Conservation (phyloP, 2,797 vertebrate genomes). For the Malurus leucopterus region DNA sequence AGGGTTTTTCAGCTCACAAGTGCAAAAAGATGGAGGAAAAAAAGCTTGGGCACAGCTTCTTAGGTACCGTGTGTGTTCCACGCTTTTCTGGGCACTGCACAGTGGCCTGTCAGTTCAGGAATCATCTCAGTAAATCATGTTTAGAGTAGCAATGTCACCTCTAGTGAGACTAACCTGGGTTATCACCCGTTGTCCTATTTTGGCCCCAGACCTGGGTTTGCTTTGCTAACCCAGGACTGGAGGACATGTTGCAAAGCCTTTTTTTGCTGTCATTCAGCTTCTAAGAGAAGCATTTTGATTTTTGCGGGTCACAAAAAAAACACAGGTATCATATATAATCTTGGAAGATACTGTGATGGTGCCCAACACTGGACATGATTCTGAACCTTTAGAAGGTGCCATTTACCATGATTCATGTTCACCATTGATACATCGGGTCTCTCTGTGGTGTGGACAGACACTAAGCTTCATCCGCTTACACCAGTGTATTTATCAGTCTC, state of each 20-base stretch:
- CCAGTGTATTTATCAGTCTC: neutral
- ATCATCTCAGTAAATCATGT: neutral
- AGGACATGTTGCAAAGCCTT: neutral
- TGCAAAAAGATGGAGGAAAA: neutral
- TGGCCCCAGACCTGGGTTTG: neutral
- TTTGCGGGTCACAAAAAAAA: neutral
- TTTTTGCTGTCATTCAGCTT: neutral
- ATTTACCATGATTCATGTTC: neutral
- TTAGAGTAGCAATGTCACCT: neutral
- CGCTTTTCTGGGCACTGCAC: neutral
- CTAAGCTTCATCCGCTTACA: neutral
- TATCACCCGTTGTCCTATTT: neutral
- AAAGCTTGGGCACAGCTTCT: neutral
- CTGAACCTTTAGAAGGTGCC: neutral
- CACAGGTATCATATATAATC: no score
- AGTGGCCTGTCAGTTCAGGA: neutral
- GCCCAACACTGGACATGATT: neutral
- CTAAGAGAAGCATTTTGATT: neutral
- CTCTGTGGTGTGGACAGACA: neutral
- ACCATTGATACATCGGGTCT: fast-evolving
- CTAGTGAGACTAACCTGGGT: neutral
- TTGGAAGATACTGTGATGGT: neutral
- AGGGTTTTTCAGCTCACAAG: neutral
- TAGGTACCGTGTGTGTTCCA: neutral
- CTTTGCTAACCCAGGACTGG: neutral